phyloP scores from a whole-genome alignment of 2,888 invertebrate genomes.

The Sinhomidia bicolor region DNA sequence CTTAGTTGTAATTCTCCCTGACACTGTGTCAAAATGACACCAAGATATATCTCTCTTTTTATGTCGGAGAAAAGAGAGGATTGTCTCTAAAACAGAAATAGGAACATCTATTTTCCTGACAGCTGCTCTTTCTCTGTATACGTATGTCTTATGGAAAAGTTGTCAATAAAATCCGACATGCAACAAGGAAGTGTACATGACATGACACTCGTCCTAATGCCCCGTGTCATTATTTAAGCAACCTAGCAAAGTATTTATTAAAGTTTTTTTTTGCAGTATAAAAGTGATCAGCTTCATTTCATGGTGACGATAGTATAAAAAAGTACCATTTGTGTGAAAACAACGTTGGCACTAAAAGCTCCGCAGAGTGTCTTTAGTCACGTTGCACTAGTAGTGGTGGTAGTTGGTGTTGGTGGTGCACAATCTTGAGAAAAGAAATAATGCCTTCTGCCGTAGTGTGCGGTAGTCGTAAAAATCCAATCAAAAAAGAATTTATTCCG shows the following conservation, averaged over 20 bases:
- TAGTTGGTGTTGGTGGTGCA: background rate
- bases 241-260: slow-evolving; percentile 38
- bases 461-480: slow-evolving; percentile 29
- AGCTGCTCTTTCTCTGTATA: slow-evolving; percentile 19
- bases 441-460: background rate
- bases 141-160: slow-evolving; percentile 19
- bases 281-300: slow-evolving; percentile 44
- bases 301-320: slow-evolving; percentile 5
- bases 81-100: slow-evolving; percentile 37
- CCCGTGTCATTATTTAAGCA: slow-evolving; percentile 53
- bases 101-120: slow-evolving; percentile 11
- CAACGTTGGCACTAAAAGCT: slow-evolving; percentile 1
- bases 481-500: slow-evolving; percentile 35
- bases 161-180: slow-evolving; percentile 48
- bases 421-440: background rate
- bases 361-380: slow-evolving; percentile 15
- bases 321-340: background rate
- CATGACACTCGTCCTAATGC: slow-evolving; percentile 37
- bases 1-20: slow-evolving; percentile 48
- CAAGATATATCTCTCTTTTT: slow-evolving; percentile 40
- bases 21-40: slow-evolving; percentile 65
- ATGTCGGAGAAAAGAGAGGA: slow-evolving; percentile 16
- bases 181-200: slow-evolving; percentile 65
- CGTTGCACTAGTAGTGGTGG: background rate
- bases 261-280: slow-evolving; percentile 1